These are phyloP conservation scores for pig (Sus scrofa) DNA, from an alignment of 2,113 vertebrate genomes.

Conservation along the genomic window DNA sequence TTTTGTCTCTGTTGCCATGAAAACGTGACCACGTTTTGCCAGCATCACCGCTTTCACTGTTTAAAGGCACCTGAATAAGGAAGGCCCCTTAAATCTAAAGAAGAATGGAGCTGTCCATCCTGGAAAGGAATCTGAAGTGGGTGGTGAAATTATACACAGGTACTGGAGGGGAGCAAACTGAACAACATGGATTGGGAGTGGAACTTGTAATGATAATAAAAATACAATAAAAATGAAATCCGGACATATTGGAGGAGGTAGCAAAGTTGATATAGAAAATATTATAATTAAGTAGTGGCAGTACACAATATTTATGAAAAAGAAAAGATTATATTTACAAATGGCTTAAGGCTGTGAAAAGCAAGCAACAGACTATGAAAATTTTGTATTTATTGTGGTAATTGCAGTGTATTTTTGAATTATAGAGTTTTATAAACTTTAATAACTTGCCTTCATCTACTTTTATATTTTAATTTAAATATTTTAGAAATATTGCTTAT, in stretches of 20 bases:
- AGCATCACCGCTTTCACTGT: not conserved
- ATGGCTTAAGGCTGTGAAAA: not conserved
- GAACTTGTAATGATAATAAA: not conserved
- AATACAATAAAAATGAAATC: not conserved
- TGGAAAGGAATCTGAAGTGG: not conserved
- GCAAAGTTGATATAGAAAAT: not conserved
- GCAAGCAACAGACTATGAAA: not conserved
- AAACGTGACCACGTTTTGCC: not conserved
- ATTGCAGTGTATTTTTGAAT: not conserved
- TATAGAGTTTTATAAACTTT: not conserved
- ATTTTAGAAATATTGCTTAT: not conserved
- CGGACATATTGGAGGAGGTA: no score
- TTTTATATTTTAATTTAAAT: not conserved
- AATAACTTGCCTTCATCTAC: not conserved
- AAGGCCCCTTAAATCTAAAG: not conserved
- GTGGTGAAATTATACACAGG: not conserved
- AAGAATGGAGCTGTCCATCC: not conserved
- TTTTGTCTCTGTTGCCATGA: not conserved
- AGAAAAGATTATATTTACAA: not conserved
- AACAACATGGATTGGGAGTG: not conserved
- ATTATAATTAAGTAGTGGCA: not conserved
- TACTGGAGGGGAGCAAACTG: not conserved
- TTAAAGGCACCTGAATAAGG: not conserved
- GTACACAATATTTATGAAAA: not conserved
- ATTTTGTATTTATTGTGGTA: not conserved